Base-by-base conservation (phyloP, 2,888 invertebrate species). In the Nycteola revayana region DNA sequence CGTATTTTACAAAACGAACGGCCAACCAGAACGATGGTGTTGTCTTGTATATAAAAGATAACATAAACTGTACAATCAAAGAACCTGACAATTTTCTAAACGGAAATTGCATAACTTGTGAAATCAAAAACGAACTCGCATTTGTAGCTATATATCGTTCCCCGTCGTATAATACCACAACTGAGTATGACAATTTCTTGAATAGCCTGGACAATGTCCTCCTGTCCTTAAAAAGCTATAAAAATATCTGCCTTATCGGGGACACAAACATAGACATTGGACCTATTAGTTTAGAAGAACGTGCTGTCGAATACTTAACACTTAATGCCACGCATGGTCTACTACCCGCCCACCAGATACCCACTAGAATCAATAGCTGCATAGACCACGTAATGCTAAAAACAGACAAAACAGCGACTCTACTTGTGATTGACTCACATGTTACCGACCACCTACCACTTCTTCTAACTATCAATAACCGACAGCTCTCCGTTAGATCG, bases 11-110 rank as follows among this genome's bases (percentile, higher is more conserved):
- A 7, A 20, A 28, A 9, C 4, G 4, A 7, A 21, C 9, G 7
- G 18, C 1, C 1, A 28, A 28, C 10, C 28, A 28, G 21, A 28
- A 28, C 10, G 28, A 28, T 22, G 28, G 28, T 2, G 10, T 28
- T 1, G 10, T 28, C 3, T 10, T 28, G 1, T 27, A 27, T 18
- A 9, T 18, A 3, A 17, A 7, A 5, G 3, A 3, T 2, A n/a
- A 9, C 4, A 2, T 27, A 1, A 17, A 18, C 7, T 18, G n/a
- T 9, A 18, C 3, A 1, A 18, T 27, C 3, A 2, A 7, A 1
- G 27, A 27, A 7, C 27, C 17, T 1, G n/a, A n/a, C n/a, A 14
- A 9, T 9, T 18, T 27, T 7, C 1, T 8, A 3, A 11, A 9
- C 8, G 27, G 14, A 9, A 27, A 27, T 9, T 18, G 27, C 9